These are phyloP conservation scores for Drosophila asahinai DNA, from an alignment of 1,140 invertebrate species.

Conservation along the genomic window DNA sequence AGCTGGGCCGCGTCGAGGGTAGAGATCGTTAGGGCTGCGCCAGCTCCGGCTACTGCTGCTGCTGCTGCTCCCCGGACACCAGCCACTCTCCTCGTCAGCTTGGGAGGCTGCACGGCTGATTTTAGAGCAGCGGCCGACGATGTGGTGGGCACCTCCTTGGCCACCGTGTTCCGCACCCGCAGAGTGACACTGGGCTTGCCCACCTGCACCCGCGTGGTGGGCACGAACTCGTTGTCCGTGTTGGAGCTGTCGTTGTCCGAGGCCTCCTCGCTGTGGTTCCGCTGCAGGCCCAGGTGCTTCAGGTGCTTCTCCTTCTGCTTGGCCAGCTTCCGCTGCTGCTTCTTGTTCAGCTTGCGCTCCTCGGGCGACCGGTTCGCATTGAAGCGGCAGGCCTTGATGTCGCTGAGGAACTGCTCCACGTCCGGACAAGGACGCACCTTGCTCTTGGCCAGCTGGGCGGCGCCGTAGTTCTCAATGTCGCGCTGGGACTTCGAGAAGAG, in stretches of 20 bases:
- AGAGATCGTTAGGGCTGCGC: constrained; percentile 1
- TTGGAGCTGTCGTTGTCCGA: constrained; percentile 74
- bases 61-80: constrained; percentile 1
- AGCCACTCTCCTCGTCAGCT: constrained; percentile 44
- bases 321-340: constrained; percentile 81
- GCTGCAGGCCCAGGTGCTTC: constrained; percentile 86
- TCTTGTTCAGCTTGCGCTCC: constrained; percentile 82
- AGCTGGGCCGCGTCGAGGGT: constrained; percentile 43
- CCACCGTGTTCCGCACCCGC: constrained; percentile 54
- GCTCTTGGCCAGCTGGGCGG: constrained; percentile 63
- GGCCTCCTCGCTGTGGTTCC: constrained; percentile 73
- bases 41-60: background rate
- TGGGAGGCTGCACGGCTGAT: constrained; percentile 11
- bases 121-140: constrained; percentile 13
- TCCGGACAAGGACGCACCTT: constrained; percentile 65
- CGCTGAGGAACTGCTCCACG: constrained; percentile 75
- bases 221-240: constrained; percentile 83
- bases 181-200: constrained; percentile 80
- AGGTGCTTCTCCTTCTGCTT: constrained; percentile 87
- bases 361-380: constrained; percentile 78
- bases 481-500: constrained; percentile 71
- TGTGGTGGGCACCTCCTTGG: constrained; percentile 52
- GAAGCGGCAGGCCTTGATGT: constrained; percentile 73
- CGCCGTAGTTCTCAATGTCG: constrained; percentile 66
- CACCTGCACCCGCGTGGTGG: constrained; percentile 74